These are phyloP conservation scores for Cephus pulcher DNA, from an alignment of 2,888 invertebrate species.

Conservation along the genomic window DNA sequence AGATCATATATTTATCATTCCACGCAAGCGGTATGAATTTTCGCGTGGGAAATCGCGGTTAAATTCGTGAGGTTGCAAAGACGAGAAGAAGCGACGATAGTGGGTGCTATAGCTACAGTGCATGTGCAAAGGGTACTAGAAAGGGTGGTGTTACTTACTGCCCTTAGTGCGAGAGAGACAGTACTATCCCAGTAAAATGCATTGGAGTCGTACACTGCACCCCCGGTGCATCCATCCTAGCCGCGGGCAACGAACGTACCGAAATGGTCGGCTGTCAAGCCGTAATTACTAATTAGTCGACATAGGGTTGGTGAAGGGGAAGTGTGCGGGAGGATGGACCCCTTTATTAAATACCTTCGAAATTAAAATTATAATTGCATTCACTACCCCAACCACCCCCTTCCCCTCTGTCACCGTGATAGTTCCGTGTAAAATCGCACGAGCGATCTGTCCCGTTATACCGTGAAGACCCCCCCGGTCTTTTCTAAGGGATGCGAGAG, in stretches of 20 bases:
- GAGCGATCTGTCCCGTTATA: neutral
- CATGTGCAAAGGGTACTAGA: too few species aligned
- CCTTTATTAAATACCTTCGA: conserved; percentile 67
- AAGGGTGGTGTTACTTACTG: too few species aligned
- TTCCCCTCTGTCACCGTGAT: conserved; percentile 33
- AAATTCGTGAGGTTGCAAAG: too few species aligned
- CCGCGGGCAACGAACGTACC: conserved; percentile 28
- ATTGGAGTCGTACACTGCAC: neutral
- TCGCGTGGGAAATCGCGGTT: too few species aligned
- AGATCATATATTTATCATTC: too few species aligned
- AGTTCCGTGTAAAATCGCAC: conserved; percentile 34
- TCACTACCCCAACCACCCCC: conserved; percentile 52
- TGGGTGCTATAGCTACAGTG: too few species aligned
- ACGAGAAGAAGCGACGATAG: too few species aligned
- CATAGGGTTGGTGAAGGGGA: conserved; percentile 36
- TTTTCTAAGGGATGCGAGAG: too few species aligned
- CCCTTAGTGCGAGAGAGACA: too few species aligned
- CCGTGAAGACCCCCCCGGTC: too few species aligned
- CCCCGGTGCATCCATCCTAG: neutral
- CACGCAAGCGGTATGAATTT: too few species aligned
- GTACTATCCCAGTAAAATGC: too few species aligned
- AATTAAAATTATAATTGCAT: conserved; percentile 67
- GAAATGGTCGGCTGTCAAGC: conserved; percentile 51
- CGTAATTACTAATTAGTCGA: conserved; percentile 63
- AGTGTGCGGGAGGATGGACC: conserved; percentile 47